These are phyloP conservation scores for Atherinomorus stipes DNA, from an alignment of 2,113 vertebrate genomes.

Conservation along the genomic window DNA sequence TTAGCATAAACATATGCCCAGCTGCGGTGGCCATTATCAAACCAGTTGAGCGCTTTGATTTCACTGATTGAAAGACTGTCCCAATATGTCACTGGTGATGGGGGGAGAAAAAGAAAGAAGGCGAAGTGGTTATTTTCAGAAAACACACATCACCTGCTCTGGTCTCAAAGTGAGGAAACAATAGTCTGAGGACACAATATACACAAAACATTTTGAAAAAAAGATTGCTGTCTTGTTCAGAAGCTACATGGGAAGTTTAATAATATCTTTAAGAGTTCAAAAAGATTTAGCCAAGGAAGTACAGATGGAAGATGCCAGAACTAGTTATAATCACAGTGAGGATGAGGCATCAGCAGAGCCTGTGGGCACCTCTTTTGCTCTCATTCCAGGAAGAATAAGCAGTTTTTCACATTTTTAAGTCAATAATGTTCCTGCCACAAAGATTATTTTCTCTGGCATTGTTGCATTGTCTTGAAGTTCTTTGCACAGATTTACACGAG, in stretches of 20 bases:
- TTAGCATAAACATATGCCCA: conserved; percentile 73
- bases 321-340: conserved; percentile 62
- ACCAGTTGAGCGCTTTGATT: conserved; percentile 60
- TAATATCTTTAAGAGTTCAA: conserved; percentile 74
- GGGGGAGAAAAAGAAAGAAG: conserved; percentile 27
- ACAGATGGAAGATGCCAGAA: conserved; percentile 77
- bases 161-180: not conserved
- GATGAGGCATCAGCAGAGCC: conserved; percentile 38
- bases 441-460: not conserved
- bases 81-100: conserved; percentile 46
- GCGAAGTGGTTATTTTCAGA: conserved; percentile 15
- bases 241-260: conserved; percentile 30
- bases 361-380: conserved; percentile 48
- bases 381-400: conserved; percentile 35
- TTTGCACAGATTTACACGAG: conserved; percentile 28
- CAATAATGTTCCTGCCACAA: conserved; percentile 28
- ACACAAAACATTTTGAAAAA: conserved; percentile 54
- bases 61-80: conserved; percentile 60
- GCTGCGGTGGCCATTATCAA: conserved; percentile 70
- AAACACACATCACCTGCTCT: not conserved
- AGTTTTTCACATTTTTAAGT: conserved; percentile 38
- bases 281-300: conserved; percentile 64
- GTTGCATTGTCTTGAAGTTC: conserved; percentile 44
- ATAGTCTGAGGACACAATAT: conserved; percentile 22
- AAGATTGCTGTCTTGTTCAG: conserved; percentile 46